Evolutionary conservation across 2,888 invertebrate species (phyloP).

Genomic region (Germaria angustata): DNA sequence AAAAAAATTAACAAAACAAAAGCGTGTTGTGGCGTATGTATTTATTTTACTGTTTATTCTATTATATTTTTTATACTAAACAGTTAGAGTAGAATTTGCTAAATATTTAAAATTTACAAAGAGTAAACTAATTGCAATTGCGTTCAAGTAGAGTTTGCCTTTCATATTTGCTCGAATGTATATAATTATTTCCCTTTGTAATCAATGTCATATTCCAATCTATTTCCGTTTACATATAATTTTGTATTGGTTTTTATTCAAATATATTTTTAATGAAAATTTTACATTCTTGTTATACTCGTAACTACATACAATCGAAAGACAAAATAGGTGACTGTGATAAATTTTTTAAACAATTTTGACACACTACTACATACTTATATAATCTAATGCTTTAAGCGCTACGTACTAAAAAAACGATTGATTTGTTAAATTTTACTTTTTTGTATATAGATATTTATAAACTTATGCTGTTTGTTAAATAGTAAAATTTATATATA

Average conservation of each 20-base stretch:
- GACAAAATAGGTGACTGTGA: not conserved
- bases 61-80: conserved; percentile 8
- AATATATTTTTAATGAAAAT: conserved; percentile 31
- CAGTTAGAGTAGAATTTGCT: conserved; percentile 31
- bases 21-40: not conserved
- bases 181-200: not conserved
- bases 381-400: conserved; percentile 66
- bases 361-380: conserved; percentile 54
- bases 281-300: conserved; percentile 28
- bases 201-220: conserved; percentile 1
- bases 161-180: conserved; percentile 26
- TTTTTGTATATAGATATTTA: conserved; percentile 13
- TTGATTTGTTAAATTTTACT: conserved; percentile 19
- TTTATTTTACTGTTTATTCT: conserved; percentile 16
- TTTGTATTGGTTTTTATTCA: conserved; percentile 22
- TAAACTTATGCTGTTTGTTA: conserved; percentile 27
- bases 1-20: too few species aligned
- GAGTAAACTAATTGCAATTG: conserved; percentile 38
- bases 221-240: not conserved
- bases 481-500: conserved; percentile 25
- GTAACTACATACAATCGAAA: conserved; percentile 1
- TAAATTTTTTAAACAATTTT: conserved; percentile 39
- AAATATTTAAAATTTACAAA: conserved; percentile 48
- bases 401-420: conserved; percentile 55
- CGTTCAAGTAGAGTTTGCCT: conserved; percentile 14